Evolutionary conservation across 2,888 invertebrate species (phyloP), one percentile per base, ranked within the genome.

Genomic region (Sminthurinus aureus): DNA sequence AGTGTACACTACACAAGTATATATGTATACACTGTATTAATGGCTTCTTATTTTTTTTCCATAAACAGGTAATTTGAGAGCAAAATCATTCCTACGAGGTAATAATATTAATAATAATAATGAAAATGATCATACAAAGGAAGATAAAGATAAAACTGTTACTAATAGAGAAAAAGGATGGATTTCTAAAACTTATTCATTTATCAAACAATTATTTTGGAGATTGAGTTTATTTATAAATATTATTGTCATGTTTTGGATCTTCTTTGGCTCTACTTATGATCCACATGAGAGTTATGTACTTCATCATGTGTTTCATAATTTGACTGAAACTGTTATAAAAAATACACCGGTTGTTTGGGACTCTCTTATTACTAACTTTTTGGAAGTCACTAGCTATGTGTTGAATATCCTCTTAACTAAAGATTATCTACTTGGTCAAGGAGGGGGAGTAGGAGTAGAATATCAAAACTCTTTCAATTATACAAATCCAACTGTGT

Each of bases 211-310:
- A 24, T 20, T 80, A 18, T 73, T 80, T 73, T 80, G 80, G 80
- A 73, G 58, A 20, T 20, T 80, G 18, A 80, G 71, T 73, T 52
- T 80, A 24, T 50, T 80, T 12, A n/a, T 80, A 15, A 73, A 80
- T 73, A 58, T 80, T 71, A 20, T 80, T 24, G 6, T 80, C 13
- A 71, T 80, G 52, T 73, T 80, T 73, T 80, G 80, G 80, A 1
- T 80, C 11, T 11, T 80, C 15, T 71, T 80, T 58, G 73, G 73
- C 26, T 50, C n/a, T 22, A 51, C 71, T 3, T 71, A 22, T 15
- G 80, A 80, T 73, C n/a, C 79, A 50, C n/a, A 11, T 24, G 67
- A 79, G 50, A n/a, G 52, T 52, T 52, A 13, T 8, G 52, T 52
- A 11, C 20, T 69, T 20, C 79, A 79, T 38, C 69, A 67, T 38